Evolutionary conservation across 2,113 vertebrate species (phyloP).

Genomic region (Plestiodon gilberti): DNA sequence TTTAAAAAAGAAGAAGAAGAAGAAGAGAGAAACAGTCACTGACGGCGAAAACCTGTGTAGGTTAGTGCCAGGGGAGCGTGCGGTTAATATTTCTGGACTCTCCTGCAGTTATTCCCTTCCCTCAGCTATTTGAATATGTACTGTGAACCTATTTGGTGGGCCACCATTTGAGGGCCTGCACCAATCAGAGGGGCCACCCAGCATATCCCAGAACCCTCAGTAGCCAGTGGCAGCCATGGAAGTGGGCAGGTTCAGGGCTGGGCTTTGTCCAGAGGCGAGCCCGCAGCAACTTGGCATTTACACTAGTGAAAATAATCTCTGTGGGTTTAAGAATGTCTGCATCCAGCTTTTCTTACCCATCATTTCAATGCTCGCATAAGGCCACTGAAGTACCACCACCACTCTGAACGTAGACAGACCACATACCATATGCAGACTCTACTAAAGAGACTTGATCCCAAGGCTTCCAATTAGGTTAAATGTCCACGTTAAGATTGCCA

Average conservation of each 20-base stretch:
- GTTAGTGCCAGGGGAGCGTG: too few relatives aligned
- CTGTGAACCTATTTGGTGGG: too few relatives aligned
- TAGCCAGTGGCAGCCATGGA: too few relatives aligned
- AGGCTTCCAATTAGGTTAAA: constrained; percentile 57
- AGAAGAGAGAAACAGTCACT: too few relatives aligned
- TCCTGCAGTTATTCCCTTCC: background rate
- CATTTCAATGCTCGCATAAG: background rate
- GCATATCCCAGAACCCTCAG: too few relatives aligned
- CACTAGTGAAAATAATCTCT: background rate
- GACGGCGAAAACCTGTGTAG: too few relatives aligned
- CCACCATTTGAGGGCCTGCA: too few relatives aligned
- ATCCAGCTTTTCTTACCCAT: background rate
- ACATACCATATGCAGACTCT: background rate
- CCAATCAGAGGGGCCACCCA: too few relatives aligned
- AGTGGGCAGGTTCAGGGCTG: too few relatives aligned
- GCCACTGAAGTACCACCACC: background rate
- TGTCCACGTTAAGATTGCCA: constrained; percentile 36
- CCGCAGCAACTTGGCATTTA: too few relatives aligned
- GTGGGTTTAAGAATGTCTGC: background rate
- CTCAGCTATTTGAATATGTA: background rate
- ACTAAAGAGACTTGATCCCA: constrained; percentile 34
- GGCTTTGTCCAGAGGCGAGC: too few relatives aligned
- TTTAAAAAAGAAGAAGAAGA: too few relatives aligned
- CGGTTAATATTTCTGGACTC: background rate
- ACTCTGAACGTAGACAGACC: background rate